Conservation (phyloP, 2,113 vertebrate species). For the Passer domesticus region DNA sequence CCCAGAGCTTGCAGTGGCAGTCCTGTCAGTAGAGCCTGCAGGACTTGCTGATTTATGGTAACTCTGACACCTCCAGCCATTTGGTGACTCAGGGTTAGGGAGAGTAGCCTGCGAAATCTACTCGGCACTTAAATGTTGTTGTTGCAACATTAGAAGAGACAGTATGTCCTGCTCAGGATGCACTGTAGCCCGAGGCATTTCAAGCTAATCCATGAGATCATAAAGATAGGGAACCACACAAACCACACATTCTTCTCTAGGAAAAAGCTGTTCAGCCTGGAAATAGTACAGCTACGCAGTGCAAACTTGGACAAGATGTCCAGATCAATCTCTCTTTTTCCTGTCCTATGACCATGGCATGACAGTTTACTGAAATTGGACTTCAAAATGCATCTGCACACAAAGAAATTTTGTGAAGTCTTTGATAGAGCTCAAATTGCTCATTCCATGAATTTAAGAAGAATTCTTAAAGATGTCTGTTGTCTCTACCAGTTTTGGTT, state of each 20-base stretch:
- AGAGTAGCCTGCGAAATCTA: neutral
- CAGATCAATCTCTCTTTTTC: neutral
- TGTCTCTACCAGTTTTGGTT: neutral
- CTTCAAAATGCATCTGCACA: neutral
- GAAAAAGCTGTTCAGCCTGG: neutral
- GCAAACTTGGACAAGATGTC: neutral
- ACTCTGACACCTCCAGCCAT: neutral
- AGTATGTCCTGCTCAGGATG: neutral
- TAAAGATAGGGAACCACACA: neutral
- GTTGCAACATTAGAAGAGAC: neutral
- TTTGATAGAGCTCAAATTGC: neutral
- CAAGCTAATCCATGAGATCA: neutral
- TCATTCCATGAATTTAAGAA: neutral
- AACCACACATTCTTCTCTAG: neutral
- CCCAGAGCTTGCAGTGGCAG: neutral
- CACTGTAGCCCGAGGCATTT: fast-evolving
- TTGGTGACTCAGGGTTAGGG: neutral
- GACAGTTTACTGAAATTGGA: neutral
- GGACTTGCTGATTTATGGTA: neutral
- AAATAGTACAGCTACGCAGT: fast-evolving
- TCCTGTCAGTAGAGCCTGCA: neutral
- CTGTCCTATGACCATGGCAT: neutral
- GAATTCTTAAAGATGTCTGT: neutral
- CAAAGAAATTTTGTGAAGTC: neutral
- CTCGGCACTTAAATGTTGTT: neutral